Conservation (phyloP, 2,888 invertebrate genomes). For the Polymixis flavicincta region DNA sequence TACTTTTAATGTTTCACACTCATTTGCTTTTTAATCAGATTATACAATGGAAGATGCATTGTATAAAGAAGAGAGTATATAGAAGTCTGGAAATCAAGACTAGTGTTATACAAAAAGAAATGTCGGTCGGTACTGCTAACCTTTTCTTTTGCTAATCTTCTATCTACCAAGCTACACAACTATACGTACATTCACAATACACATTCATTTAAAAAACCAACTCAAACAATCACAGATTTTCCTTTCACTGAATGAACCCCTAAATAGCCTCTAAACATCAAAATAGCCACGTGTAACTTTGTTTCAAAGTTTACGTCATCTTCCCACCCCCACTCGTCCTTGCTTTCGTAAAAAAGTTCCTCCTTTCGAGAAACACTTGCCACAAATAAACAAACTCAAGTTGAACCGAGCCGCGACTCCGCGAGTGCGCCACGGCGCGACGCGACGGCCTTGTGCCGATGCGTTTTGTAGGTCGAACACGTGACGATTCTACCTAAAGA, state of each 20-base stretch:
- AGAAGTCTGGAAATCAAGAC: too few species aligned
- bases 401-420: conserved; percentile 2
- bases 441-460: conserved; percentile 37
- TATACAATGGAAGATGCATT: too few species aligned
- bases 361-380: neutral
- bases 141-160: neutral
- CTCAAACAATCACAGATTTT: neutral
- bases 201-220: conserved; percentile 2
- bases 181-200: neutral
- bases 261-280: neutral
- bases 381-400: conserved; percentile 45
- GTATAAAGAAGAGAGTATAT: too few species aligned
- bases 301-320: neutral
- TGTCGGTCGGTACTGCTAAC: too few species aligned
- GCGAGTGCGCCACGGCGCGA: conserved; percentile 26
- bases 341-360: neutral
- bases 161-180: neutral
- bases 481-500: conserved; percentile 26
- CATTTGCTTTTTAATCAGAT: conserved; percentile 9
- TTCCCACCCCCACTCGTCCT: neutral
- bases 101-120: too few species aligned
- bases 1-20: neutral
- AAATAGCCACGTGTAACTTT: conserved; percentile 1
- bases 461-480: conserved; percentile 52
- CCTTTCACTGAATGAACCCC: neutral